phyloP scores from a whole-genome alignment of 2,888 invertebrate species.

The Ichneumoninae sp. region DNA sequence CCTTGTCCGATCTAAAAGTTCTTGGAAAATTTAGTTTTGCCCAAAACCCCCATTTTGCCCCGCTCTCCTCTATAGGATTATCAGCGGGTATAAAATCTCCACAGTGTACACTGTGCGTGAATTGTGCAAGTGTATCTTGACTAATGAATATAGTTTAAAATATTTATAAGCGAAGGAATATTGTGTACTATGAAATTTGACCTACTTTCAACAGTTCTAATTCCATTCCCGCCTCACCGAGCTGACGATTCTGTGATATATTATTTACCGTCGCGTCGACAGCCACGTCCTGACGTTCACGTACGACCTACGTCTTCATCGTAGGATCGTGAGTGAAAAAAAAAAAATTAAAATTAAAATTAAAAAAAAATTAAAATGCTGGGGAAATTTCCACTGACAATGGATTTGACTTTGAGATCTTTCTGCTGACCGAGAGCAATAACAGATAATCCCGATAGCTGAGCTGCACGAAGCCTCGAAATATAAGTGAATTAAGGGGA shows the following conservation, averaged over 20 bases:
- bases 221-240: not conserved
- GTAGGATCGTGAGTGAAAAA: not conserved
- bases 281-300: not conserved
- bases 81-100: conserved; percentile 5
- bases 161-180: not conserved
- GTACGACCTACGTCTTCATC: not conserved
- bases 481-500: conserved; percentile 67
- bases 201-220: not conserved
- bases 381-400: conserved; percentile 63
- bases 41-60: too few species aligned
- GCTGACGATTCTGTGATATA: not conserved
- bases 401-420: conserved; percentile 78
- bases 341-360: not conserved
- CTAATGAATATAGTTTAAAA: conserved; percentile 12
- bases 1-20: too few species aligned
- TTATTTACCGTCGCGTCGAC: not conserved
- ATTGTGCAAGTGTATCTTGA: conserved; percentile 18
- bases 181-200: not conserved
- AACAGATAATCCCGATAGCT: conserved; percentile 78
- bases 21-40: too few species aligned
- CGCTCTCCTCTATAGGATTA: conserved; percentile 5
- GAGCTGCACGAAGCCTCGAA: conserved; percentile 78
- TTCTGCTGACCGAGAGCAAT: conserved; percentile 77
- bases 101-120: conserved; percentile 13
- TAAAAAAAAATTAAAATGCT: conserved; percentile 17